Evolutionary conservation across 2,113 vertebrate species (phyloP), one percentile per base, ranked within the genome.

Genomic region (Ascaphus truei): DNA sequence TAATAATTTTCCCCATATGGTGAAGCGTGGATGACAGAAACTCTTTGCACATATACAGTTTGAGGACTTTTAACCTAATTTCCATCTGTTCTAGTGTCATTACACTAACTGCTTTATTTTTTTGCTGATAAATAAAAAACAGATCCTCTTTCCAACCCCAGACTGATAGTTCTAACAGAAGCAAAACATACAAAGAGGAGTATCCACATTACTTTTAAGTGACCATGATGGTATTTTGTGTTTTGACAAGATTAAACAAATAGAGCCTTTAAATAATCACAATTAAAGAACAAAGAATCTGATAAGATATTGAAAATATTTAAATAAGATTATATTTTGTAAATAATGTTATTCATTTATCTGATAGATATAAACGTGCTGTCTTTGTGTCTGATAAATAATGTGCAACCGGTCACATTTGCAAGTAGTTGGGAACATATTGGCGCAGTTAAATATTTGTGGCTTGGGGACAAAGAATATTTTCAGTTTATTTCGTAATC

Each of bases 311-410:
- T 23, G 13, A 25, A 61, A 61, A 60, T 71, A 61, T 61, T 51
- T 41, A 61, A 61, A 31, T 33, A 51, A 41, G 26, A 61, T 71
- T 60, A 26, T 29, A n/a, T 69, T 25, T 15, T 60, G 30, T 39
- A 51, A 41, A 61, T 51, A 12, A 43, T 47, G 48, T 59, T 68
- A 48, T 48, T 9, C 29, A 57, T 13, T 3, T 13, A 51, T 30
- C n/a, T 29, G 5, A 59, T 58, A 34, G 22, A 60, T 33, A 23
- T 71, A 60, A 71, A 71, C 67, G 33, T 29, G 48, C 43, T 61
- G 67, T 71, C 67, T 36, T n/a, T 9, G n/a, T 39, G 50, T 61
- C 41, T 71, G 67, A 71, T 27, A 71, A 71, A 71, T 71, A 39
- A 52, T 39, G 56, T 71, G 67, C 57, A 71, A 52, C 25, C 33